Conservation (phyloP, 37 sponge, comb jelly and placozoan genomes). For the Hormiphora californensis region DNA sequence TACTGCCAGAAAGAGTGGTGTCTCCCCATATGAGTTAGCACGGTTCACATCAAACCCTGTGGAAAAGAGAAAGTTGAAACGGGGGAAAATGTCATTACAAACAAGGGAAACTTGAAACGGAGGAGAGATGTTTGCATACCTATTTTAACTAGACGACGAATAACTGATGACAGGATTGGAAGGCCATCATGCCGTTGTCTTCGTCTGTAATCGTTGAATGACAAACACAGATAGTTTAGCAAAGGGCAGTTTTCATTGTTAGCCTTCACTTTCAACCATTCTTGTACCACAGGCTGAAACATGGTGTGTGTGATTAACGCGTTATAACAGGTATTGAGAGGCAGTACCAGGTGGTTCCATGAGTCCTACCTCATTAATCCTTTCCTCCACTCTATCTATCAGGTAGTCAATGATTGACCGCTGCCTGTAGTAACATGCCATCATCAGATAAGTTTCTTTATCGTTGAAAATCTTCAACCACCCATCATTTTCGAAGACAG, state of each 20-base stretch:
- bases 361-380: background rate
- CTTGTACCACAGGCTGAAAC: background rate
- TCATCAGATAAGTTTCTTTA: conserved; percentile 13
- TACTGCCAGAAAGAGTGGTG: background rate
- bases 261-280: conserved; percentile 18
- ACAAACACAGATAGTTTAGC: conserved; percentile 26
- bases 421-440: conserved; percentile 54
- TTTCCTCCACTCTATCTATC: background rate
- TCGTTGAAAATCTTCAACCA: background rate
- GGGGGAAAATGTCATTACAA: background rate
- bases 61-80: background rate
- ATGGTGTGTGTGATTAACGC: too few relatives aligned
- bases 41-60: conserved; percentile 47
- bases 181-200: background rate
- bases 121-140: background rate
- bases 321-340: background rate
- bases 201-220: background rate
- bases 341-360: background rate
- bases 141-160: background rate
- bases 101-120: background rate
- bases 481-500: conserved; percentile 15
- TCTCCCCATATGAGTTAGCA: conserved; percentile 41
- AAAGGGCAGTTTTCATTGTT: conserved; percentile 4
- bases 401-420: conserved; percentile 19
- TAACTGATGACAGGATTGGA: conserved; percentile 30